Evolutionary conservation across 2,113 vertebrate species (phyloP), one percentile per base, ranked within the genome.

Genomic region (Nettapus auritus): DNA sequence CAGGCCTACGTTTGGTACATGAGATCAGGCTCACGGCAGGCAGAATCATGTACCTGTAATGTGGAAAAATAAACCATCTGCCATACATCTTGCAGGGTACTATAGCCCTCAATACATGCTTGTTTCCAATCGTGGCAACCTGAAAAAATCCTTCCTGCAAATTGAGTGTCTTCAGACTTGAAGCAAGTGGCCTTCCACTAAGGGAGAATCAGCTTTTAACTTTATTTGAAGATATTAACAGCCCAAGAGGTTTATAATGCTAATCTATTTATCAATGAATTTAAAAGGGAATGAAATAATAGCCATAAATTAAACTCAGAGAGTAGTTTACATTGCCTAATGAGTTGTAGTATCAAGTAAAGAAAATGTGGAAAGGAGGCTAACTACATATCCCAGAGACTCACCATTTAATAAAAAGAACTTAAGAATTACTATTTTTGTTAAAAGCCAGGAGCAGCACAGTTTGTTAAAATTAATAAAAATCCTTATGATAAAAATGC

Each of bases 381-480:
- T 89, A 91, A 67, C 28, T 25, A n/a, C 2, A 29, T 11, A 68
- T 46, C 34, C 44, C 53, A 77, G 81, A 76, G 77, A 46, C 62
- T 82, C 71, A 86, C 79, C 70, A 29, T 68, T 76, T 52, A 69
- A 57, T 16, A n/a, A 94, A 91, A 92, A 96, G 75, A 80, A 74
- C 82, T 67, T 40, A 94, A 80, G 56, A 96, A 93, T 62, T 92
- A 84, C 74, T 59, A 29, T 74, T 92, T 74, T 60, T 82, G 63
- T 83, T 26, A 29, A 77, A 90, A 90, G 83, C 62, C 71, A 88
- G 79, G 42, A 89, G 90, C 88, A 88, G 57, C 50, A 82, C 56
- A 76, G 50, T 93, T 94, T 91, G 89, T 86, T 77, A 83, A 77
- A 76, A 97, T 67, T 89, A 77, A 74, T 67, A 88, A 88, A 97